Percentiles rank a stretch among this genome's conserved stretches.
These are phyloP conservation scores for Bombus soroeensis DNA, from an alignment of 1,140 invertebrate genomes.

Conservation along the genomic window DNA sequence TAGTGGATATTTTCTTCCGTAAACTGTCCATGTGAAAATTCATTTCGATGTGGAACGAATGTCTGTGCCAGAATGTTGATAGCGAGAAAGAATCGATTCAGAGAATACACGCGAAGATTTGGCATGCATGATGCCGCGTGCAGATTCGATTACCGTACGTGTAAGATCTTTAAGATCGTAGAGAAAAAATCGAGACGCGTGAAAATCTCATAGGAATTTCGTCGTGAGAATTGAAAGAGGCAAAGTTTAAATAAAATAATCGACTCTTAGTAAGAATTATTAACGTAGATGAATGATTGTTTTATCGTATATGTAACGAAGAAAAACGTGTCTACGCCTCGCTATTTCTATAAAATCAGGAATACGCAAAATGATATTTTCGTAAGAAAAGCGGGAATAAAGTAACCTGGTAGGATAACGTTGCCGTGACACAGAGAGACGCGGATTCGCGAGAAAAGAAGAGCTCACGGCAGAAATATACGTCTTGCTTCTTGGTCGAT, in stretches of 20 bases:
- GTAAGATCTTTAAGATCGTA: too few species aligned
- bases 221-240: too few species aligned
- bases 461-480: neutral
- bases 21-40: too few species aligned
- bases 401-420: neutral
- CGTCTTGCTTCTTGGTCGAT: conserved; percentile 21
- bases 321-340: neutral
- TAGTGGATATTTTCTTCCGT: too few species aligned
- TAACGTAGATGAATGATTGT: neutral
- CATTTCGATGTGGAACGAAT: too few species aligned
- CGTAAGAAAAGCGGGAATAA: neutral
- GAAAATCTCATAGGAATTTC: neutral
- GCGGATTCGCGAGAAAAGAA: neutral
- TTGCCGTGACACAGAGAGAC: neutral
- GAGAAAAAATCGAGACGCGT: neutral
- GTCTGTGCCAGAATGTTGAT: too few species aligned
- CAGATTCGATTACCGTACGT: too few species aligned
- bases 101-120: too few species aligned
- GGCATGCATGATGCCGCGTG: too few species aligned
- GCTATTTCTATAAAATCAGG: neutral
- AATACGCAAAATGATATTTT: neutral
- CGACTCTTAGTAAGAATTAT: neutral
- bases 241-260: neutral
- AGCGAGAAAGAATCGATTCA: too few species aligned
- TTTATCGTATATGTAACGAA: neutral